phyloP scores from a whole-genome alignment of 1,140 invertebrate genomes.

The Bactericera cockerelli region DNA sequence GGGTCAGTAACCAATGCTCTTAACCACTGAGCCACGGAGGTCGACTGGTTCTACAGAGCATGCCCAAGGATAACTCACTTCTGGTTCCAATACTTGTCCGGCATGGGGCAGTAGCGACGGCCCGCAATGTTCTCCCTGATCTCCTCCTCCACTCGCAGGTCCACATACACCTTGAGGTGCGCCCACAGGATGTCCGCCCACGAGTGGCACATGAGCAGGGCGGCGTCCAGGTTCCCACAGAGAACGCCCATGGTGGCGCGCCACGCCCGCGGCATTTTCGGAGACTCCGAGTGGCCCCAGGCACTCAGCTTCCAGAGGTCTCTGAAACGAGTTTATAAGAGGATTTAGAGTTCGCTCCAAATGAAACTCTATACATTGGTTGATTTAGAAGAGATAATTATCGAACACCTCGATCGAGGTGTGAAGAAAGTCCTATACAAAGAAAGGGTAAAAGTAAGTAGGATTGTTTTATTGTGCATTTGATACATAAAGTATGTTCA shows the following conservation, averaged over 20 bases:
- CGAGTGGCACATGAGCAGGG: conserved; percentile 53
- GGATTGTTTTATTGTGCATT: no score
- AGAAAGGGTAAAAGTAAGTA: no score
- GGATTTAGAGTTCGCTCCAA: no score
- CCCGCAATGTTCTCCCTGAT: conserved; percentile 37
- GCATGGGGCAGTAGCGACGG: conserved; percentile 34
- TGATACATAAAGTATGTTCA: no score
- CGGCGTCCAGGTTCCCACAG: conserved; percentile 62
- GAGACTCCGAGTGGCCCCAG: conserved; percentile 49
- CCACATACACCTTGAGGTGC: conserved; percentile 63
- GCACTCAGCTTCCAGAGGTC: conserved; percentile 83
- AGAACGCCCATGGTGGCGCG: conserved; percentile 57
- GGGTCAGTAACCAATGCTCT: no score
- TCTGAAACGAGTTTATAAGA: conserved; percentile 34
- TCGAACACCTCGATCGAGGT: no score
- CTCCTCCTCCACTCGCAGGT: conserved; percentile 66
- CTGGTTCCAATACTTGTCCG: conserved; percentile 61
- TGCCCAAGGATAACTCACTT: no score
- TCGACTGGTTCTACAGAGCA: no score
- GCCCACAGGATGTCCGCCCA: conserved; percentile 90
- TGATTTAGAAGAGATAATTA: no score
- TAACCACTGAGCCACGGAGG: no score
- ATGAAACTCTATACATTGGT: no score
- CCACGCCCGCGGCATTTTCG: conserved; percentile 26
- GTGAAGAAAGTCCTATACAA: no score